Conservation (phyloP, 2,797 vertebrate species). For the Prunella strophiata region DNA sequence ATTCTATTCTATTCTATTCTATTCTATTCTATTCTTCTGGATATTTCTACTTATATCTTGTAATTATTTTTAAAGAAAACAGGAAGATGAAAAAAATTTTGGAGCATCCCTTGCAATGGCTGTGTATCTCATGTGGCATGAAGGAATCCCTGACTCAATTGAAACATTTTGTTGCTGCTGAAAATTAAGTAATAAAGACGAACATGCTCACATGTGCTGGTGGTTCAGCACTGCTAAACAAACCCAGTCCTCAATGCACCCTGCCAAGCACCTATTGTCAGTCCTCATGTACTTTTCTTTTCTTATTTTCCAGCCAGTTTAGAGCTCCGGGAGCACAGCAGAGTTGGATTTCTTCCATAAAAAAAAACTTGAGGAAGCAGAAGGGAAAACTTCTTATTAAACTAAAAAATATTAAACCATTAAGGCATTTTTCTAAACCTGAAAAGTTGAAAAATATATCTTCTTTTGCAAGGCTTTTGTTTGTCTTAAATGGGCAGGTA, state of each 20-base stretch:
- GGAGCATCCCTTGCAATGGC: background rate
- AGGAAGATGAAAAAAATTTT: background rate
- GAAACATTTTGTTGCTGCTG: background rate
- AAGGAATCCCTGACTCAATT: background rate
- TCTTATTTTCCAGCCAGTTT: background rate
- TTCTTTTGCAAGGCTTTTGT: background rate
- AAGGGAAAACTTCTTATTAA: background rate
- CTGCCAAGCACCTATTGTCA: background rate
- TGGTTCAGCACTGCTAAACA: background rate
- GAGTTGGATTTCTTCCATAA: background rate
- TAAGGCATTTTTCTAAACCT: background rate
- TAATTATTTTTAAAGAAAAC: background rate
- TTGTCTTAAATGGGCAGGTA: background rate
- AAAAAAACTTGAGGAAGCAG: background rate
- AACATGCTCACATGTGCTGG: background rate
- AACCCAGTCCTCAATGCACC: background rate
- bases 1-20: background rate
- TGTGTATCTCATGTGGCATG: fast-evolving
- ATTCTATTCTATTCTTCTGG: background rate
- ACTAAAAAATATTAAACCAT: background rate
- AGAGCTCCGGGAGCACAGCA: background rate
- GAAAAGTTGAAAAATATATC: background rate
- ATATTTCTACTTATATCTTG: background rate
- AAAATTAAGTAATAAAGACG: background rate
- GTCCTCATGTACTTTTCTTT: background rate